Percentiles rank a stretch among this genome's conserved stretches.
These are phyloP conservation scores for Conus canariensis DNA, from an alignment of 2,888 invertebrate species.

Conservation along the genomic window DNA sequence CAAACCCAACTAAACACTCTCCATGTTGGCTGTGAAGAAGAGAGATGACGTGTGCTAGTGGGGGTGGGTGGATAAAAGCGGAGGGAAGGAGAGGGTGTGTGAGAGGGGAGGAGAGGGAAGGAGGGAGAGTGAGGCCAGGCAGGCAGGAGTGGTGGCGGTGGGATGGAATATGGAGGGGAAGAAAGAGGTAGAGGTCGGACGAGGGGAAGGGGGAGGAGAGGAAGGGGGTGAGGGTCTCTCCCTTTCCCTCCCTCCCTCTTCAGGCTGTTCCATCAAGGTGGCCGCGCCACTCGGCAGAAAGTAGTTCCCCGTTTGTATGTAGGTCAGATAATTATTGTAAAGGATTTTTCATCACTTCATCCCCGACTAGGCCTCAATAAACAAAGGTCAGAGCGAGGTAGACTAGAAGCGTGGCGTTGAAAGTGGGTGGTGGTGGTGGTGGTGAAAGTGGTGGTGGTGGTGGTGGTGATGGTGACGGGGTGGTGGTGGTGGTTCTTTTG, in stretches of 20 bases:
- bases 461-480: background rate
- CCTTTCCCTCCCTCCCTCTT: background rate
- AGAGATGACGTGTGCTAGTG: background rate
- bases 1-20: background rate
- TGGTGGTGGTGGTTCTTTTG: constrained; percentile 20
- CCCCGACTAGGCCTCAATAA: constrained; percentile 42
- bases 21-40: background rate
- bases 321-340: constrained; percentile 46
- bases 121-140: background rate
- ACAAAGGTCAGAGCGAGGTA: constrained; percentile 40
- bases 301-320: constrained; percentile 41
- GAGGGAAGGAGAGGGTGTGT: background rate
- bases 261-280: constrained; percentile 38
- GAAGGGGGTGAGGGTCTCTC: background rate
- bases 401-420: constrained; percentile 36
- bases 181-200: background rate
- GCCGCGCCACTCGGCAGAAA: constrained; percentile 38
- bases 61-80: background rate
- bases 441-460: background rate
- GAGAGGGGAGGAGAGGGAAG: background rate
- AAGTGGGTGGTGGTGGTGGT: background rate
- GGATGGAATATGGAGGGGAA: background rate
- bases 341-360: constrained; percentile 37
- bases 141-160: background rate
- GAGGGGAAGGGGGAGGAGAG: background rate